Evolutionary conservation across 2,797 vertebrate genomes (phyloP).

Genomic region (Chloroceryle inda): DNA sequence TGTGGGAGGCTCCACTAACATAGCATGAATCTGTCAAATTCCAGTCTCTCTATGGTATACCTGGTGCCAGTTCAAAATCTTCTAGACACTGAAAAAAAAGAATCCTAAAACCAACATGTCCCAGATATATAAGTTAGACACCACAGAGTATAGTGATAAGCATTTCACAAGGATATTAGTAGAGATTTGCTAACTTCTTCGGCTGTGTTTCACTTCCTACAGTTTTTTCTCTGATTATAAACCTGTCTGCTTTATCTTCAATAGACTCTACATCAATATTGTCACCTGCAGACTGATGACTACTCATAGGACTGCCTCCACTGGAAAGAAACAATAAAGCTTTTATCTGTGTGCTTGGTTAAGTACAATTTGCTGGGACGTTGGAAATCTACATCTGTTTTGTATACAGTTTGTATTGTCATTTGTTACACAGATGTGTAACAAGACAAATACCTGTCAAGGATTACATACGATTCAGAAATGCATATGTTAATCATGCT

Average conservation of each 20-base stretch:
- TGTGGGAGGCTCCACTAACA: not conserved
- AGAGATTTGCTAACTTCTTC: not conserved
- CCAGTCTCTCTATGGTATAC: not conserved
- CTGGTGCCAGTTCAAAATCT: not conserved
- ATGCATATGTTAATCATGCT: slow-evolving; percentile 79
- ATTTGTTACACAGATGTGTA: slow-evolving; percentile 84
- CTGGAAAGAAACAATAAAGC: slow-evolving; percentile 48
- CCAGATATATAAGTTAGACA: not conserved
- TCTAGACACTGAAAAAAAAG: not conserved
- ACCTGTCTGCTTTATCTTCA: not conserved
- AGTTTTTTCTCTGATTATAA: not conserved
- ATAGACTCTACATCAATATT: not conserved
- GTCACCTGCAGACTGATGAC: slow-evolving; percentile 11
- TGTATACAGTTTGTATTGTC: slow-evolving; percentile 75
- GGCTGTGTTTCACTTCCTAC: not conserved
- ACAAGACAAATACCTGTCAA: slow-evolving; percentile 82
- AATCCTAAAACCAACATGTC: not conserved
- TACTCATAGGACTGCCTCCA: not conserved
- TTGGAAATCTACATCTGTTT: slow-evolving; percentile 78
- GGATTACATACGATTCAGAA: slow-evolving; percentile 79
- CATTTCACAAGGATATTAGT: not conserved
- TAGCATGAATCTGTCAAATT: slow-evolving; percentile 32
- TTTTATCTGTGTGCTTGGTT: slow-evolving; percentile 70
- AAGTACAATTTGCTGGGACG: slow-evolving; percentile 70
- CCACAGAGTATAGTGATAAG: not conserved